Conservation (phyloP, 2,888 invertebrate species). For the Schizaphis graminum region DNA sequence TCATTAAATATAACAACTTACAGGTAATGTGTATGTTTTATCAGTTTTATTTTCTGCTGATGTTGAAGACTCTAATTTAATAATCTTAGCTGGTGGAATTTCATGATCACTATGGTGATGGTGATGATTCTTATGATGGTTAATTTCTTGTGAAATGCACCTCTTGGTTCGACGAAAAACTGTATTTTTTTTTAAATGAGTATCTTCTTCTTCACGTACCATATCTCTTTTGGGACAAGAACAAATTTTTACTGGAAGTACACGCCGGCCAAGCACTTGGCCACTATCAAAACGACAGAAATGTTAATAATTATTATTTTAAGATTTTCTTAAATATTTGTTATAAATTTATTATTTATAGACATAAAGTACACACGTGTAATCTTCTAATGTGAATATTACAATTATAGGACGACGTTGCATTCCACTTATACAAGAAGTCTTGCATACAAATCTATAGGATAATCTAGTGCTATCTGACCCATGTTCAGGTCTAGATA, state of each 20-base stretch:
- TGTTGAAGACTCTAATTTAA: constrained; percentile 34
- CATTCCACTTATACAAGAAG: constrained; percentile 83
- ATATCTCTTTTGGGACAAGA: constrained; percentile 84
- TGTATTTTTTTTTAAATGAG: constrained; percentile 33
- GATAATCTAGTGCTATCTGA: constrained; percentile 66
- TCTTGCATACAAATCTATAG: constrained; percentile 83
- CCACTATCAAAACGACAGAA: constrained; percentile 71
- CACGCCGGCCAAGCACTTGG: constrained; percentile 77
- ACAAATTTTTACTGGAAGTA: constrained; percentile 81
- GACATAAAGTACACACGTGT: constrained; percentile 71
- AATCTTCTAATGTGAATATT: constrained; percentile 80
- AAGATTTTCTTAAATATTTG: neutral
- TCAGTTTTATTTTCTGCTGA: constrained; percentile 38
- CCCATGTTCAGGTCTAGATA: constrained; percentile 65
- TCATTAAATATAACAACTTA: constrained; percentile 15
- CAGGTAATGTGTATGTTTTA: neutral
- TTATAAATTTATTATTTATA: neutral
- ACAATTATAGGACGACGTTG: constrained; percentile 81
- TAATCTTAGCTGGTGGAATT: constrained; percentile 15
- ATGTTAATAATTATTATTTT: neutral
- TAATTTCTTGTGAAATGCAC: constrained; percentile 14
- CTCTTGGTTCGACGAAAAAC: constrained; percentile 51
- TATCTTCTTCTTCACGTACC: constrained; percentile 75
- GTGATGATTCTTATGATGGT: neutral
- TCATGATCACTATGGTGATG: constrained; percentile 27